Evolutionary conservation across 37 sponge, comb jelly and placozoan genomes (phyloP).

Genomic region (Ephydatia muelleri): DNA sequence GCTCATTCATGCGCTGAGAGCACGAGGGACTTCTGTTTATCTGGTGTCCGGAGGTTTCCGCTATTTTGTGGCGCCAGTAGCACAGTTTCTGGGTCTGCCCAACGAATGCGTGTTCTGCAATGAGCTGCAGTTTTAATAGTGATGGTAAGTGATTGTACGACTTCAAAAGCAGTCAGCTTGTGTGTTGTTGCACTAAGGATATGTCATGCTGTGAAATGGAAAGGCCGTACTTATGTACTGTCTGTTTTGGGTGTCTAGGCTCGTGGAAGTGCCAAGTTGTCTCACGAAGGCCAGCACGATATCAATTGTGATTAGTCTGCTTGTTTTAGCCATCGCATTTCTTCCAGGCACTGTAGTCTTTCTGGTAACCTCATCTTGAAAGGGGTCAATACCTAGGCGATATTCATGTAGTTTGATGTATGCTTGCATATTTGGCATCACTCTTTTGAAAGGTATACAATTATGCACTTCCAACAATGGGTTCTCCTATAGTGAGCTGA

Average conservation of each 20-base stretch:
- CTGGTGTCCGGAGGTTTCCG: conserved; percentile 93
- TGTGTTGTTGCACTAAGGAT: neutral
- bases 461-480: no score
- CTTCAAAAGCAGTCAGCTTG: neutral
- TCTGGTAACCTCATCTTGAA: no score
- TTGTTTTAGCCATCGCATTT: no score
- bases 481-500: no score
- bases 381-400: no score
- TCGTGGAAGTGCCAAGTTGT: no score
- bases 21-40: conserved; percentile 66
- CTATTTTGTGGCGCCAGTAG: conserved; percentile 73
- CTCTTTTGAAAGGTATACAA: no score
- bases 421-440: no score
- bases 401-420: no score
- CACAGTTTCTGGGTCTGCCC: conserved; percentile 73
- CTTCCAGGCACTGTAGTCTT: no score
- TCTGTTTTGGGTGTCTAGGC: neutral
- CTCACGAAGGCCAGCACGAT: no score
- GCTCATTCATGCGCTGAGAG: conserved; percentile 59
- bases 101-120: conserved; percentile 74
- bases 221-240: neutral
- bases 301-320: no score
- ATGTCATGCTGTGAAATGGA: neutral
- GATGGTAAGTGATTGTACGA: conserved; percentile 30
- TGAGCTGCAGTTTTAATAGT: conserved; percentile 57